Conservation (phyloP, 2,797 vertebrate genomes). For the Acanthurus leucopareius region DNA sequence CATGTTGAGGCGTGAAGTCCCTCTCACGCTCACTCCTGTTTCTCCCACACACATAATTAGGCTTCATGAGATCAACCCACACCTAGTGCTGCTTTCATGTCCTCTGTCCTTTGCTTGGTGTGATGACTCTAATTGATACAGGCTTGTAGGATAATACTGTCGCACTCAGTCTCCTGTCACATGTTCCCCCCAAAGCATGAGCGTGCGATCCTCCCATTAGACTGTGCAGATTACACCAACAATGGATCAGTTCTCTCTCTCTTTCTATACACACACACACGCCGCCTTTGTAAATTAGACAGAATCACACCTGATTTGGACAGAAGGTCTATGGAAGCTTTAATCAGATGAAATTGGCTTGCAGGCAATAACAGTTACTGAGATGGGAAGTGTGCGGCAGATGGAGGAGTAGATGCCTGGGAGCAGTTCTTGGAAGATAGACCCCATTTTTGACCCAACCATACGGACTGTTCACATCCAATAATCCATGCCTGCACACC, state of each 20-base stretch:
- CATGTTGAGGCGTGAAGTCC: slow-evolving; percentile 61
- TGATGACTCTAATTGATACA: slow-evolving; percentile 62
- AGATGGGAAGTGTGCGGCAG: slow-evolving; percentile 74
- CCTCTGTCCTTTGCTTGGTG: slow-evolving; percentile 42
- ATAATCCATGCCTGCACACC: slow-evolving; percentile 60
- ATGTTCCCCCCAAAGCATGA: slow-evolving; percentile 34
- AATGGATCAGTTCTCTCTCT: neutral
- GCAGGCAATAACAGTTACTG: slow-evolving; percentile 46
- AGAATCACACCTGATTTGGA: no score
- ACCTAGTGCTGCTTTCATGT: slow-evolving; percentile 57
- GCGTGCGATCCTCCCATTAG: slow-evolving; percentile 18
- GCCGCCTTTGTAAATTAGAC: neutral
- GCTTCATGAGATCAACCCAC: slow-evolving; percentile 38
- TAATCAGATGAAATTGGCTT: slow-evolving; percentile 56
- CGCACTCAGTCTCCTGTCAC: slow-evolving; percentile 38
- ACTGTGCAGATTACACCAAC: slow-evolving; percentile 35
- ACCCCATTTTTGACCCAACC: slow-evolving; percentile 79
- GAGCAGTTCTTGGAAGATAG: slow-evolving; percentile 81
- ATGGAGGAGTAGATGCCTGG: slow-evolving; percentile 83
- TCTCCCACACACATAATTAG: slow-evolving; percentile 68
- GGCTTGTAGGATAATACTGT: slow-evolving; percentile 53
- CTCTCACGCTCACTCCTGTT: slow-evolving; percentile 39
- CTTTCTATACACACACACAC: neutral
- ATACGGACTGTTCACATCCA: slow-evolving; percentile 72
- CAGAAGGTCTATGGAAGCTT: no score